A percentile compares a stretch with the other conserved stretches of the same genome.
These are phyloP conservation scores for Ovis aries DNA, from an alignment of 2,113 vertebrate genomes.

Conservation along the genomic window ARS-UI_Ramb_v3.0 NC_056055.1:86959501-86960000, in stretches of 20 bases:
- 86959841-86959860: background rate
- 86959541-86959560: background rate
- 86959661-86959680: background rate
- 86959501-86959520: background rate
- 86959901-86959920: background rate
- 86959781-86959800: background rate
- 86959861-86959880: background rate
- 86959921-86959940: background rate
- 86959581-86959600: background rate
- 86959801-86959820: background rate
- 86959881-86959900: too few species aligned
- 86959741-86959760: background rate
- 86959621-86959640: background rate
- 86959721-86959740: background rate
- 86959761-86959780: background rate
- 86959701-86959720: background rate
- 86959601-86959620: background rate
- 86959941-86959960: background rate
- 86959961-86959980: background rate
- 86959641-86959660: background rate
- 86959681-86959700: background rate
- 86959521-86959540: background rate
- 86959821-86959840: background rate
- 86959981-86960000: background rate
- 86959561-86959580: background rate